Base-by-base conservation (phyloP, 2,888 invertebrate species). In the Caenorhabditis plicata region DNA sequence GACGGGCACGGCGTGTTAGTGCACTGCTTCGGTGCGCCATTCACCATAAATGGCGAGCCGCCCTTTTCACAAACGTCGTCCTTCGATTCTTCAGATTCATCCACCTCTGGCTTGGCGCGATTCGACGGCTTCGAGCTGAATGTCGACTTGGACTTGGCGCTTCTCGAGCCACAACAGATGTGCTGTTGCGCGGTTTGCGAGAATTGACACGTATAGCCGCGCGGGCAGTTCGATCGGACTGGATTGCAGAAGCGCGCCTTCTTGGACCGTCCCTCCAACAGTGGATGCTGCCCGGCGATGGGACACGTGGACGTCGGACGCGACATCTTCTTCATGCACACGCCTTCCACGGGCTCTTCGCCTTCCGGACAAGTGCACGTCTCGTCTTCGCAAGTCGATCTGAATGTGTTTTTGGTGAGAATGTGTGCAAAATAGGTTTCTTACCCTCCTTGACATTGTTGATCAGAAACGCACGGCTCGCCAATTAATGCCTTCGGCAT, bases 11-110 rank as follows among this genome's bases (percentile, higher is more conserved):
- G 67, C 3, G 64, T 62, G 3, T 64, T 45, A 0, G 78, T 76
- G 55, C 78, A 78, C 40, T 77, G 75, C 49, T 76, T 73, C 13
- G 78, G 78, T 13, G 69, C 56, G 26, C 77, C 78, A 33, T 71
- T 74, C 11, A 76, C 58, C 23, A 78, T 52, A 43, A 73, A 76
- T 8, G 75, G 69, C 29, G 42, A 53, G 35, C 77, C 77, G 15
- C 60, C 48, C n/a, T n/a, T n/a, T 11, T 79, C 77, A 51, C 78
- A 78, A 23, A 79, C 75, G 31, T 70, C 64, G 22, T 36, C n/a
- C n/a, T n/a, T 39, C 26, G 39, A 49, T 25, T 62, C 66, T 25
- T 62, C 51, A 41, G 32, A 44, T 26, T 44, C 54, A 3, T 50
- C 50, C 26, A 23, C 19, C 36, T 49, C 52, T 20, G 51, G 61